phyloP scores from a whole-genome alignment of 30 jellyfish, hydroid and myxozoan species.

The Nemopilema nomurai region DNA sequence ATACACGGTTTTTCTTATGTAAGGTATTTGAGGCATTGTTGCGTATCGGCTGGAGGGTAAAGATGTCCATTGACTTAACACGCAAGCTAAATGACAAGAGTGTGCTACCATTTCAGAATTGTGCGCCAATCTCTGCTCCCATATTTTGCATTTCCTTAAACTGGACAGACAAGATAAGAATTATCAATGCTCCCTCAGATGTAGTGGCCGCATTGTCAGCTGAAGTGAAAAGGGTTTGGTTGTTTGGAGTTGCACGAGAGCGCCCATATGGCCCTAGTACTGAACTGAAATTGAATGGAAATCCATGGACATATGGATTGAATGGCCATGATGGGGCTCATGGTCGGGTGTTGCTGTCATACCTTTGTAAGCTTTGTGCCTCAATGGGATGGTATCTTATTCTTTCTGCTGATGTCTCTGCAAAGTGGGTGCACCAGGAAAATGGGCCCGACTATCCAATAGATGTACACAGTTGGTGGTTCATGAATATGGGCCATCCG shows the following conservation, averaged over 20 bases:
- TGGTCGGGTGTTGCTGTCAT: slow-evolving; percentile 66
- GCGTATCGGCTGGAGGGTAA: slow-evolving; percentile 71
- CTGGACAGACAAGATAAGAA: slow-evolving; percentile 68
- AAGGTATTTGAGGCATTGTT: slow-evolving; percentile 52
- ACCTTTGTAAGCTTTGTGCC: slow-evolving; percentile 44
- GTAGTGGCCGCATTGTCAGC: slow-evolving; percentile 40
- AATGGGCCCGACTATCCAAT: slow-evolving; percentile 81
- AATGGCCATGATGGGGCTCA: slow-evolving; percentile 75
- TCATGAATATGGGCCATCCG: slow-evolving; percentile 54
- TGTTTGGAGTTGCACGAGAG: slow-evolving; percentile 63
- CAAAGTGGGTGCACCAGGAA: slow-evolving; percentile 79
- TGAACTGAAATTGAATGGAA: slow-evolving; percentile 65
- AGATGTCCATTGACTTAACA: slow-evolving; percentile 66
- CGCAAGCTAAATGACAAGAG: slow-evolving; percentile 77
- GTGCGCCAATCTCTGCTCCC: slow-evolving; percentile 58
- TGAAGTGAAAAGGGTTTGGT: slow-evolving; percentile 64
- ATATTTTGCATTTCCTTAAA: slow-evolving; percentile 64
- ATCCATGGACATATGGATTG: slow-evolving; percentile 75
- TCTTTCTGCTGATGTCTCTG: slow-evolving; percentile 81
- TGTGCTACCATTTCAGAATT: slow-evolving; percentile 56
- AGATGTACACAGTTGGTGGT: slow-evolving; percentile 90
- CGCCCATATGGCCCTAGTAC: slow-evolving; percentile 42
- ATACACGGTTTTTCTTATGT: slow-evolving; percentile 57
- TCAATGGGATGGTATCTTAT: slow-evolving; percentile 75
- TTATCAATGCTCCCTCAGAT: slow-evolving; percentile 75